phyloP scores from a whole-genome alignment of 2,113 vertebrate species.

The Brienomyrus longianalis region DNA sequence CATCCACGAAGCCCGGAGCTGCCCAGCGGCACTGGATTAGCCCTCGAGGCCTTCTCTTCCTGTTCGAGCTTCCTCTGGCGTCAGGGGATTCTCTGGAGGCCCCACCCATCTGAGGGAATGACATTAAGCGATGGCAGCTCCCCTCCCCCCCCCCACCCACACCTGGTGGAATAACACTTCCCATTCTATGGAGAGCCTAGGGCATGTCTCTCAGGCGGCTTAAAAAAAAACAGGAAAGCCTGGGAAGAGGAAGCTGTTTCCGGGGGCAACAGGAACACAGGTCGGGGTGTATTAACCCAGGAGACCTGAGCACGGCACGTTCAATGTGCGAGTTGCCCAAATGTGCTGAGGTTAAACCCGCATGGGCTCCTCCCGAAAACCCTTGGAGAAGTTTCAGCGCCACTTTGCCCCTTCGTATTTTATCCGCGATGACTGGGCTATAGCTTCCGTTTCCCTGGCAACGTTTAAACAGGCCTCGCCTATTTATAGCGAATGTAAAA shows the following conservation, averaged over 20 bases:
- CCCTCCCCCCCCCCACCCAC: not conserved
- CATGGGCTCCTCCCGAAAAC: not conserved
- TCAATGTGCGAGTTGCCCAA: not conserved
- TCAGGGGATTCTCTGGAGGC: not conserved
- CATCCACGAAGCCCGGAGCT: not conserved
- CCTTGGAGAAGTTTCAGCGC: not conserved
- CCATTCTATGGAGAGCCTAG: not conserved
- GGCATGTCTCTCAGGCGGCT: not conserved
- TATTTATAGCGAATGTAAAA: constrained; percentile 37
- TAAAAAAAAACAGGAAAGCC: not conserved
- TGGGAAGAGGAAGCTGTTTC: not conserved
- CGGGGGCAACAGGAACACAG: not conserved
- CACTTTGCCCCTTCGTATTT: not conserved
- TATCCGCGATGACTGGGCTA: not conserved
- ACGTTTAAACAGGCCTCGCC: constrained; percentile 47
- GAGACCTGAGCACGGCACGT: not conserved
- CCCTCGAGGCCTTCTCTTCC: not conserved
- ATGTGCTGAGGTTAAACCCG: not conserved
- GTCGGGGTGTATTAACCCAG: not conserved
- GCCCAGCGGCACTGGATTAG: not conserved
- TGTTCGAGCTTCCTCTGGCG: not conserved
- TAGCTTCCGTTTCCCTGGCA: constrained; percentile 53
- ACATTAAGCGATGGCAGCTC: not conserved
- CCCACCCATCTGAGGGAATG: not conserved
- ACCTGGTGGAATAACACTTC: not conserved